Base-by-base conservation (phyloP, 2,797 vertebrate genomes). In the Alcedo quadribrachys region DNA sequence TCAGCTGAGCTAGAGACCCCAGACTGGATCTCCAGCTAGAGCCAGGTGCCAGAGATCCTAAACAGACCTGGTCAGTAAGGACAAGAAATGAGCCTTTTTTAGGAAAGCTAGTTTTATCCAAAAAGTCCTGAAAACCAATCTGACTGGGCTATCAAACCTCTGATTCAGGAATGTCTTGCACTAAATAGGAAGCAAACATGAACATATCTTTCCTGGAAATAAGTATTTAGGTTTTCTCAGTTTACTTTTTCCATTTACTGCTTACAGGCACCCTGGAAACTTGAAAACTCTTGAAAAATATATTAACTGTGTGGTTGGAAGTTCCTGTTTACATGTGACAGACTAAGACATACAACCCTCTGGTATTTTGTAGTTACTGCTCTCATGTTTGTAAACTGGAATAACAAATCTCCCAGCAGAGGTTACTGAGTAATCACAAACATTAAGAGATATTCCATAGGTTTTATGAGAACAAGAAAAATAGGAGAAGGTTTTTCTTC, bases 171-270 rank as follows among this genome's bases (percentile, higher is more conserved):
- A 85, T 62, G 35, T 63, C 45, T 85, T 60, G 45, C 22, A 37
- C 17, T 57, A 57, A 69, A 66, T 30, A 75, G 28, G 45, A 76
- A 69, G 35, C 12, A 87, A 73, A 67, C 24, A 57, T 50, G 14
- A 63, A 32, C 50, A 25, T 32, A 32, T 69, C 32, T 81, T 68
- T 74, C 76, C 30, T 71, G 55, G 13, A 81, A 86, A 66, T 66
- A 92, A 87, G 71, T 81, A 20, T 89, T 95, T 91, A 63, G 25
- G 25, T 88, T 92, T 68, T 81, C 42, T 63, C 63, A 30, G 53
- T 78, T 80, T 81, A 13, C 20, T 85, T 95, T 85, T 94, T 77
- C 37, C 32, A 35, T 73, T 92, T 63, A 74, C 40, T 3, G 4
- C 33, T 82, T 87, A 80, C 8, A 73, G 66, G 5, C 32, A 28